phyloP scores from a whole-genome alignment of 92 coral and sea anemone species.

The Phenganax marumi region DNA sequence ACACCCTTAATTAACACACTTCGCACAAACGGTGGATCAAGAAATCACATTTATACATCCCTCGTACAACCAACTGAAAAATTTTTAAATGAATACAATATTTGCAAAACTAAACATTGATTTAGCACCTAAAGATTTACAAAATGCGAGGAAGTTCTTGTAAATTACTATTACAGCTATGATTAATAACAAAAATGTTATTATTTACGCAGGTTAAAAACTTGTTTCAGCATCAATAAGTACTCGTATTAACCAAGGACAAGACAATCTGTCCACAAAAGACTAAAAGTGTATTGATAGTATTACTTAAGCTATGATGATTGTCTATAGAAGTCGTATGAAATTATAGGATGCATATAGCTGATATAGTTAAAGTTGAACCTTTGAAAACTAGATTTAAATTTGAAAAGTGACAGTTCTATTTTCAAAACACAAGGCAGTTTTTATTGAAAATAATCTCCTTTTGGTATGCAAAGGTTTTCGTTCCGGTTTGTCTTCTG shows the following conservation, averaged over 20 bases:
- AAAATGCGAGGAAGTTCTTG: too few species aligned
- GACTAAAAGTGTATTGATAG: not conserved
- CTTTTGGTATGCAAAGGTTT: constrained; percentile 13
- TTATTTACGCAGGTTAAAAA: constrained; percentile 6
- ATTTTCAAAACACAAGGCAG: not conserved
- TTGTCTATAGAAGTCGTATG: not conserved
- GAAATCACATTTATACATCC: too few species aligned
- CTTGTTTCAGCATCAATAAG: constrained; percentile 3
- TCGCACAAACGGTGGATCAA: too few species aligned
- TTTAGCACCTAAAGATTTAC: too few species aligned
- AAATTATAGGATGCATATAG: not conserved
- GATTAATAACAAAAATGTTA: too few species aligned
- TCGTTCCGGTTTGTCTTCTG: constrained; percentile 17
- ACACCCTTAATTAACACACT: too few species aligned
- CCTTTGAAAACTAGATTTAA: not conserved
- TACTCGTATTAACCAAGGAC: constrained; percentile 28
- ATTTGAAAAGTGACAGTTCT: not conserved
- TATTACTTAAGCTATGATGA: not conserved
- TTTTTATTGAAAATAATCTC: constrained; percentile 4
- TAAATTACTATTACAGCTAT: too few species aligned
- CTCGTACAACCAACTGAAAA: too few species aligned
- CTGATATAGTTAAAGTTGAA: not conserved
- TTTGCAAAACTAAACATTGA: too few species aligned
- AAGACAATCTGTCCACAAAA: constrained; percentile 8
- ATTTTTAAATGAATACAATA: too few species aligned